phyloP scores from a whole-genome alignment of 2,888 invertebrate species.

The Cephus pygmeus region DNA sequence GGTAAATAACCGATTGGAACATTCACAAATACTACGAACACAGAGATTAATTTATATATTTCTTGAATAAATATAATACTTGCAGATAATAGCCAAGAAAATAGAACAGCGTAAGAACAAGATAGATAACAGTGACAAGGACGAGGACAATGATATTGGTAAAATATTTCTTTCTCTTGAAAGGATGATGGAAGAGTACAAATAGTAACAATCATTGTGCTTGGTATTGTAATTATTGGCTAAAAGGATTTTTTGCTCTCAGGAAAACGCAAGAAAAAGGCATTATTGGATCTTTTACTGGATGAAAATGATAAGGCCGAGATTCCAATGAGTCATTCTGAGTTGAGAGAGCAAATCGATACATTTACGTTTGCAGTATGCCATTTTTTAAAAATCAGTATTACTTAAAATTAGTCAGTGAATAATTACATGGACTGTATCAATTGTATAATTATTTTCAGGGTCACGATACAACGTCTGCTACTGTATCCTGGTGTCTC shows the following conservation, averaged over 20 bases:
- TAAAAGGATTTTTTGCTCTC: background rate
- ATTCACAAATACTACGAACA: too few species aligned
- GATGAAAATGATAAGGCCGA: constrained; percentile 71
- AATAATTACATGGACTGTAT: constrained; percentile 11
- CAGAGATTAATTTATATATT: background rate
- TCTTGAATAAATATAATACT: constrained; percentile 1
- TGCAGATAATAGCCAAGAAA: constrained; percentile 41
- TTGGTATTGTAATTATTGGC: background rate
- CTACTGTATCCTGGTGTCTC: constrained; percentile 68
- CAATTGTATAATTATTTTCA: constrained; percentile 36
- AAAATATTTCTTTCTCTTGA: background rate
- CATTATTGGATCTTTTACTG: constrained; percentile 76
- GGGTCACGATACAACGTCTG: constrained; percentile 69
- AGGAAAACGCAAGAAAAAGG: constrained; percentile 73
- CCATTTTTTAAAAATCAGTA: constrained; percentile 43
- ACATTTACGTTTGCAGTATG: constrained; percentile 80
- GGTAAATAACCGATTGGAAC: constrained; percentile 19
- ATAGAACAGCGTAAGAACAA: constrained; percentile 29
- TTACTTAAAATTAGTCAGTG: constrained; percentile 14
- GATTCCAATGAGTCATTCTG: constrained; percentile 70
- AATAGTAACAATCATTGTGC: background rate
- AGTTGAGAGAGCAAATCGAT: constrained; percentile 77
- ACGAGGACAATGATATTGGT: constrained; percentile 20
- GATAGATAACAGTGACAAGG: background rate
- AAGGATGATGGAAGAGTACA: background rate